phyloP scores from a whole-genome alignment of 2,113 vertebrate species.

The Paratilapia polleni region DNA sequence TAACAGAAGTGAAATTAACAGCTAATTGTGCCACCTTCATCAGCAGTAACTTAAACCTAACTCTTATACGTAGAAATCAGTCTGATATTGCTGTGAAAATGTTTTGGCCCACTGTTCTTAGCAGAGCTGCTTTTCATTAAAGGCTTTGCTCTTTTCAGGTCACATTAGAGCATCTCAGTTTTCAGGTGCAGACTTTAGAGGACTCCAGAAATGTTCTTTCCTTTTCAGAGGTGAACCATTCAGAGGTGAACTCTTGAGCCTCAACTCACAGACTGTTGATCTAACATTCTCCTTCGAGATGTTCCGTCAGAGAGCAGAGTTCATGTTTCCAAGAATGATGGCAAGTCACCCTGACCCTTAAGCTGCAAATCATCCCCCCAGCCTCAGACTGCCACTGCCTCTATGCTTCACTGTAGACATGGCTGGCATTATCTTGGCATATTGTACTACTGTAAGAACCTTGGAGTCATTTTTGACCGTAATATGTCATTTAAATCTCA shows the following conservation, averaged over 20 bases:
- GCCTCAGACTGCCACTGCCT: background rate
- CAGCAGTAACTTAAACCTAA: background rate
- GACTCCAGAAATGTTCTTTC: background rate
- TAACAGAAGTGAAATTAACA: accelerated
- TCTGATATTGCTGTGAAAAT: background rate
- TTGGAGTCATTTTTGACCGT: background rate
- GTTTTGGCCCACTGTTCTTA: no score
- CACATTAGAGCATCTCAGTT: no score
- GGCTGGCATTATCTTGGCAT: background rate
- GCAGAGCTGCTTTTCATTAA: no score
- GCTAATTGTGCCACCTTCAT: background rate
- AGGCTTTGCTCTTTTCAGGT: no score
- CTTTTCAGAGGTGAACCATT: background rate
- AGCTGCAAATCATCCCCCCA: background rate
- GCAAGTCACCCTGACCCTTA: background rate
- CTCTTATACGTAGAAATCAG: accelerated
- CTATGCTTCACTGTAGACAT: background rate
- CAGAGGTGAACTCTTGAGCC: no score
- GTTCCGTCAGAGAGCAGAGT: background rate
- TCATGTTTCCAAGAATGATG: background rate
- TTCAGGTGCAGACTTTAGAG: no score
- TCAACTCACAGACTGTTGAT: no score
- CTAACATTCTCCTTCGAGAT: background rate
- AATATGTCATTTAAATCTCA: background rate
- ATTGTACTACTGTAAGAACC: background rate